phyloP scores from a whole-genome alignment of 2,113 vertebrate genomes.

The Pteropus alecto region DNA sequence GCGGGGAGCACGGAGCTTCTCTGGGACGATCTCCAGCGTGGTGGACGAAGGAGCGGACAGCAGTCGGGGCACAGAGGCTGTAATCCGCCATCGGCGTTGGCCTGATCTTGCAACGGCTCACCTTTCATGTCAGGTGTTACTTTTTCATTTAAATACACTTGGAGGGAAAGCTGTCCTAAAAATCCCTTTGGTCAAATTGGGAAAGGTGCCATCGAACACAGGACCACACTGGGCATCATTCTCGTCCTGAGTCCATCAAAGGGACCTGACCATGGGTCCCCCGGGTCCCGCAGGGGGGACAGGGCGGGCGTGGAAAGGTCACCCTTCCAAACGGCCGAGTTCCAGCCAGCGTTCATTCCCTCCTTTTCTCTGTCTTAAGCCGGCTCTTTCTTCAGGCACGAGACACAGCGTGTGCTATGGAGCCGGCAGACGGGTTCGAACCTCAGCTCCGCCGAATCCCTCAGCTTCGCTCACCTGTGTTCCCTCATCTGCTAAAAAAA shows the following conservation, averaged over 20 bases:
- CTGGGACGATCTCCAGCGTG: fast-evolving
- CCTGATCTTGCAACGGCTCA: fast-evolving
- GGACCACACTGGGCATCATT: fast-evolving
- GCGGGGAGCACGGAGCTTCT: not conserved
- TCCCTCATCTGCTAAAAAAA: not conserved
- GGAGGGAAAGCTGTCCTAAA: not conserved
- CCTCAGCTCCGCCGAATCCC: not conserved
- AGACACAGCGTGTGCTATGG: fast-evolving
- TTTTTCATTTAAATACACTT: not conserved
- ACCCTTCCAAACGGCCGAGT: too few species aligned
- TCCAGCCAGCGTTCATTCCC: fast-evolving
- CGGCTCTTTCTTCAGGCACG: not conserved
- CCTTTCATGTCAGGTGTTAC: not conserved
- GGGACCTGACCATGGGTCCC: fast-evolving
- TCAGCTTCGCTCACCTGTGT: not conserved
- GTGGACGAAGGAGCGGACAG: fast-evolving
- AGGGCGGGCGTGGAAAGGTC: too few species aligned
- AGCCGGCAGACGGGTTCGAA: not conserved
- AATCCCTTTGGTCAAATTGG: not conserved
- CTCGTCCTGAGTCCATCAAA: not conserved
- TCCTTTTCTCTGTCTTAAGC: not conserved
- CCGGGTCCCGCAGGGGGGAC: fast-evolving
- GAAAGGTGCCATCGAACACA: not conserved
- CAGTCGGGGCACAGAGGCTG: fast-evolving
- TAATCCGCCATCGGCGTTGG: fast-evolving